Conservation (phyloP, 2,888 invertebrate species). For the Hirtodrosophila confusa region DNA sequence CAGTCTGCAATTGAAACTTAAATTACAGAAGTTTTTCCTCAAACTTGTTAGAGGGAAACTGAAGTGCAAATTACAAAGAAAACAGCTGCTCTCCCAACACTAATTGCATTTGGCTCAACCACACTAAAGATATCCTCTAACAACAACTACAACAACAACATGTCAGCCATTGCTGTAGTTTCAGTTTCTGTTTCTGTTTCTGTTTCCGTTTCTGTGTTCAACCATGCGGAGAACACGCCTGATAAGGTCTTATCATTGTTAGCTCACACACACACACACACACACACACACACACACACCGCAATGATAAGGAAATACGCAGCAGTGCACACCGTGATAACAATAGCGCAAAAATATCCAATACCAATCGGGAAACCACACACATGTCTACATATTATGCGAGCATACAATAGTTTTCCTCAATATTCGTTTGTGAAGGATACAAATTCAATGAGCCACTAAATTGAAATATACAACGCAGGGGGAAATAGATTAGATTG, state of each 20-base stretch:
- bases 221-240: constrained; percentile 5
- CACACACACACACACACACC: not conserved
- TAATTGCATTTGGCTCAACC: constrained; percentile 52
- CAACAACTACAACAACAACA: constrained; percentile 17
- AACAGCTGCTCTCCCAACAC: constrained; percentile 26
- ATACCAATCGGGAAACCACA: not conserved
- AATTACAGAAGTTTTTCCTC: constrained; percentile 27
- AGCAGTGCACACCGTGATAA: constrained; percentile 28
- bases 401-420: not conserved
- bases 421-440: constrained; percentile 1
- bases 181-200: constrained; percentile 10
- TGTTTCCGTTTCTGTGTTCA: constrained; percentile 22
- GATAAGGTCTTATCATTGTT: constrained; percentile 44
- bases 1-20: constrained; percentile 33
- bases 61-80: constrained; percentile 30
- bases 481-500: constrained; percentile 7
- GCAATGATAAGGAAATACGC: constrained; percentile 34
- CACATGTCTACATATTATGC: not conserved
- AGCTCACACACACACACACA: constrained; percentile 13
- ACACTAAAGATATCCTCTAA: too few relatives aligned
- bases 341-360: constrained; percentile 8
- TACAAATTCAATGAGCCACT: constrained; percentile 25
- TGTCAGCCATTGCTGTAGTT: constrained; percentile 29
- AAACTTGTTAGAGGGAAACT: constrained; percentile 23
- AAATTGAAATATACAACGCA: constrained; percentile 8